Base-by-base conservation (phyloP, 2,797 vertebrate species). In the Smutsia gigantea region DNA sequence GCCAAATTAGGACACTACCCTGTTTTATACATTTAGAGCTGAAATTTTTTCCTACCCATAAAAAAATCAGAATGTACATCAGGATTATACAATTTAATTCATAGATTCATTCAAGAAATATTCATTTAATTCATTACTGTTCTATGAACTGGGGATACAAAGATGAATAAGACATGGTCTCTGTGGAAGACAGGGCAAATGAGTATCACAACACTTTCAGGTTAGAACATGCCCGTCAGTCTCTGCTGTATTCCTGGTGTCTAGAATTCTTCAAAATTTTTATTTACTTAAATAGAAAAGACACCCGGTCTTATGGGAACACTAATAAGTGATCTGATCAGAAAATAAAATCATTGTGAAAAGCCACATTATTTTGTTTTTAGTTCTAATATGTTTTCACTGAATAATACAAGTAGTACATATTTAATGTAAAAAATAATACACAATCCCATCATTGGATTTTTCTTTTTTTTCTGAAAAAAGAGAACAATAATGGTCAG, bases 11-110 rank as follows among this genome's bases (percentile, higher is more conserved):
- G 92, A 93, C 23, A 71, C 39, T n/a, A 12, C 31, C 34, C 66
- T 87, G 66, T 53, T 83, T 82, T 63, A 83, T 55, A 61, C 23
- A 84, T 66, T 86, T 72, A 83, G 78, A 97, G 91, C 5, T 92
- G 39, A 46, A 93, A 91, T 88, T 88, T 91, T 87, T 57, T 39
- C 79, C 31, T 78, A 19, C 11, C 57, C 39, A 55, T 19, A 51
- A 95, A 64, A 91, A 86, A 87, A 42, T 91, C 49, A 84, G 37
- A 93, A 85, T 39, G 66, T 53, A 57, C 12, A 59, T 11, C 37
- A 86, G 63, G 29, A 68, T 86, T 79, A 66, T 5, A 91, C 64
- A 92, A 68, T 21, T 88, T 31, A 71, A 90, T 87, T 57, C 27
- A 13, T 0, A 90, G 85, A 37, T 93, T 81, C 68, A 46, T 53